Conservation (phyloP, 1,140 invertebrate genomes). For the Thrips palmi region DNA sequence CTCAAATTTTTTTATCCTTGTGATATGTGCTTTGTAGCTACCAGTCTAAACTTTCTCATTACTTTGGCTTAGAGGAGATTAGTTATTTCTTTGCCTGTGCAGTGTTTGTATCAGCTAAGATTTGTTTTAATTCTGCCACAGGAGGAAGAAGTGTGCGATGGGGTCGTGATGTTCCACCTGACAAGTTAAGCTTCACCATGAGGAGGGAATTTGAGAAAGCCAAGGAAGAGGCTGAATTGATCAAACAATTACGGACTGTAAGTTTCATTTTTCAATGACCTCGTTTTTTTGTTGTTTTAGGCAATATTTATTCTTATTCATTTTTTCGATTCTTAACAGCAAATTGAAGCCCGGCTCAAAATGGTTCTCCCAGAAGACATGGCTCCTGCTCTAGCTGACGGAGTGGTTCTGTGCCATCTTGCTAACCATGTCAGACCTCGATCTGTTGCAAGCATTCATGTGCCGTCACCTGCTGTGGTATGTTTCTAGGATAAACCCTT, state of each 20-base stretch:
- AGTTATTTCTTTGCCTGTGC: too few relatives aligned
- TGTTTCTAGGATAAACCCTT: slow-evolving; percentile 22
- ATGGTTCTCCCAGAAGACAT: slow-evolving; percentile 75
- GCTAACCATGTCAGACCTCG: slow-evolving; percentile 79
- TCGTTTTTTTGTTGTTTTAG: slow-evolving; percentile 4
- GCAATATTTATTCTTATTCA: slow-evolving; percentile 6
- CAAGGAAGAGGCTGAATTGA: slow-evolving; percentile 70
- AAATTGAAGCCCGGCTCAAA: slow-evolving; percentile 76
- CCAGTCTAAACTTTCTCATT: too few relatives aligned
- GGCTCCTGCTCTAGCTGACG: slow-evolving; percentile 69
- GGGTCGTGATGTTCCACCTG: slow-evolving; percentile 46
- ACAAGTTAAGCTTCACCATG: slow-evolving; percentile 81
- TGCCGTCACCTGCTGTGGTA: slow-evolving; percentile 85
- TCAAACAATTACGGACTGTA: slow-evolving; percentile 67
- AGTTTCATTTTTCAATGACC: slow-evolving; percentile 20
- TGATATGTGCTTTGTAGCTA: too few relatives aligned
- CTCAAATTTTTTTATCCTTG: too few relatives aligned
- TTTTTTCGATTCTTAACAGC: slow-evolving; percentile 34
- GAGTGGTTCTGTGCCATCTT: slow-evolving; percentile 83
- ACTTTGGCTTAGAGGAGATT: too few relatives aligned
- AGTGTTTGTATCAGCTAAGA: too few relatives aligned
- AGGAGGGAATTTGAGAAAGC: slow-evolving; percentile 76
- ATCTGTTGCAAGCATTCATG: slow-evolving; percentile 82
- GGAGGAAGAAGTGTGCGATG: too few relatives aligned
- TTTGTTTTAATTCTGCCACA: not conserved